These are phyloP conservation scores for Agrypnia vestita DNA, from an alignment of 1,140 invertebrate species.

Conservation along the genomic window DNA sequence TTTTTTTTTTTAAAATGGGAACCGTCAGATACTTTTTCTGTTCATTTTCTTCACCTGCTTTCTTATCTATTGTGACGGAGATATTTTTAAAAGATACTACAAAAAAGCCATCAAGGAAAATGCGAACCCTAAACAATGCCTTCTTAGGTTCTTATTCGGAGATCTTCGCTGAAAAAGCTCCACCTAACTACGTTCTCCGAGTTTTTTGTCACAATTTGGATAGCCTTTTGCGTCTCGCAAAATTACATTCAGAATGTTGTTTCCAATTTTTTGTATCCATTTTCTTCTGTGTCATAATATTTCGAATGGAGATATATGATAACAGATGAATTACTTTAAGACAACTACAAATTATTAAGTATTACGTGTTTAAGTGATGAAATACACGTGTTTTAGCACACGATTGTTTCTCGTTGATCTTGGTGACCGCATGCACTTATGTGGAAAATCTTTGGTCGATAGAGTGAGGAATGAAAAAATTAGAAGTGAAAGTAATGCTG, in stretches of 20 bases:
- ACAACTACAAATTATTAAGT: constrained; percentile 1
- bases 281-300: neutral
- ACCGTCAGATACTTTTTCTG: neutral
- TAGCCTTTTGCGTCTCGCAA: neutral
- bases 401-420: too few relatives aligned
- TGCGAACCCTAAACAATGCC: constrained; percentile 19
- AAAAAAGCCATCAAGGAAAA: constrained; percentile 39
- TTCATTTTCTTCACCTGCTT: neutral
- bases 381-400: too few relatives aligned
- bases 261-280: neutral
- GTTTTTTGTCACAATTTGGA: constrained; percentile 6
- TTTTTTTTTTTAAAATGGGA: too few relatives aligned
- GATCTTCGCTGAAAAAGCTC: neutral
- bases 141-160: neutral
- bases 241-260: neutral
- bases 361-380: too few relatives aligned
- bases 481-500: too few relatives aligned
- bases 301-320: neutral
- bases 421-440: too few relatives aligned
- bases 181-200: neutral
- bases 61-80: constrained; percentile 31
- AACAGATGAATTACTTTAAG: neutral
- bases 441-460: too few relatives aligned
- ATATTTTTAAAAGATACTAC: constrained; percentile 11
- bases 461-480: too few relatives aligned